Percentiles rank a stretch among this genome's conserved stretches.
Conservation (phyloP, 2,797 vertebrate genomes). For the Betta splendens region DNA sequence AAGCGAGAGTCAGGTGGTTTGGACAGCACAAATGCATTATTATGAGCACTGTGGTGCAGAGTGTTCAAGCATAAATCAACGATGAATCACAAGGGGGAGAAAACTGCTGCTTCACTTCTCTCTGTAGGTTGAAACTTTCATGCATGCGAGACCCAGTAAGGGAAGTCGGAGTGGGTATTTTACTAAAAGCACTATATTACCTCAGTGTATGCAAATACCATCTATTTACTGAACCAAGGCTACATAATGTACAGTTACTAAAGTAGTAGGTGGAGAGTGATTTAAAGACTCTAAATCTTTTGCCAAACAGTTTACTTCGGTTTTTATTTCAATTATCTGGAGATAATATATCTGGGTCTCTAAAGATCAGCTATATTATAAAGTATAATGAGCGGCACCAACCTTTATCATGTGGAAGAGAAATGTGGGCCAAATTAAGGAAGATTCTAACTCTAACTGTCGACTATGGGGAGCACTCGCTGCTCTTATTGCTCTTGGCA, state of each 20-base stretch:
- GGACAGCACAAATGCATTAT: slow-evolving; percentile 1
- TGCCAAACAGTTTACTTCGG: neutral
- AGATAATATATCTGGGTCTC: neutral
- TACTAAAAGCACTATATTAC: neutral
- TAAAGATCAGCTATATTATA: slow-evolving; percentile 7
- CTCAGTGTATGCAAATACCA: neutral
- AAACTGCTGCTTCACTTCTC: slow-evolving; percentile 7
- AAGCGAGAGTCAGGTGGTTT: neutral
- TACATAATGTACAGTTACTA: neutral
- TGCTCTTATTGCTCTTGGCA: slow-evolving; percentile 47
- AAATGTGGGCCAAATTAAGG: slow-evolving; percentile 33
- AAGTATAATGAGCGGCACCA: slow-evolving; percentile 7
- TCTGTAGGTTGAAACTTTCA: slow-evolving; percentile 10
- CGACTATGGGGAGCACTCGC: slow-evolving; percentile 35
- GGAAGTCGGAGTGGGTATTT: neutral
- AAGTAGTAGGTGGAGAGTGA: neutral
- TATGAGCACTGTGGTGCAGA: neutral
- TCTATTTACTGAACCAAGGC: neutral
- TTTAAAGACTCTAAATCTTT: neutral
- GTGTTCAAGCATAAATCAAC: slow-evolving; percentile 9
- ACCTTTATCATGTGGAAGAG: slow-evolving; percentile 8
- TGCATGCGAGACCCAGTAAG: neutral
- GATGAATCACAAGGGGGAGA: slow-evolving; percentile 9
- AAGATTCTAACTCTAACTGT: slow-evolving; percentile 28
- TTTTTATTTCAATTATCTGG: neutral